Evolutionary conservation across 2,797 vertebrate genomes (phyloP), one percentile per base, ranked within the genome.

Genomic region (Falco naumanni): DNA sequence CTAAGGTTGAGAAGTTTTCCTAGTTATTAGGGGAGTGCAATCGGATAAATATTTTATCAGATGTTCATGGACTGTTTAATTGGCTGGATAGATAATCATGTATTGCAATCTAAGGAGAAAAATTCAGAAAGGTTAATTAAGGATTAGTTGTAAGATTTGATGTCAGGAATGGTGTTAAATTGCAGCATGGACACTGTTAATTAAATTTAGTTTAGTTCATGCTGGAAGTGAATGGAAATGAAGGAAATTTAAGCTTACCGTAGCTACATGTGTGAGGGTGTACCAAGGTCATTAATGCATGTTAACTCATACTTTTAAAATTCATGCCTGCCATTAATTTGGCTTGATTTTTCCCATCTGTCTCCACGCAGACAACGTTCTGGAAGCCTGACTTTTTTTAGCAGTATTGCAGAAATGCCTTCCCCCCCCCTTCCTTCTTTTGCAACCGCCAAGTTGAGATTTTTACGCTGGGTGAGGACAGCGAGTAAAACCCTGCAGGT

Each of bases 281-380:
- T 74, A 48, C 51, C 33, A 48, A 82, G 95, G 93, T 89, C 79
- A 82, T 61, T 45, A 70, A 79, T 85, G 56, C 21, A 11, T 91
- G 74, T 89, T 91, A 92, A 85, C 66, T 85, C 60, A 16, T 72
- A 39, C 54, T 87, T 89, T 63, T 39, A 63, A 72, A 78, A 87
- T 82, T 79, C 21, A 51, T 85, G 82, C 16, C 34, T 91, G 87
- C 37, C 54, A 21, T 48, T 95, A 41, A 80, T 83, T 90, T 85
- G 68, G 19, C 60, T 87, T 77, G 71, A 41, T 59, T 91, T 63
- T 89, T 64, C 39, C 82, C 48, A 16, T 41, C 43, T 91, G 71
- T 74, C 81, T 87, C 43, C n/a, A 26, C 2, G 7, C 56, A 74
- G 48, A 47, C 33, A 80, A 15, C 18, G 11, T 19, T 76, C 31